Evolutionary conservation across 2,113 vertebrate species (phyloP).

Genomic region (Cyprinodon tularosa): DNA sequence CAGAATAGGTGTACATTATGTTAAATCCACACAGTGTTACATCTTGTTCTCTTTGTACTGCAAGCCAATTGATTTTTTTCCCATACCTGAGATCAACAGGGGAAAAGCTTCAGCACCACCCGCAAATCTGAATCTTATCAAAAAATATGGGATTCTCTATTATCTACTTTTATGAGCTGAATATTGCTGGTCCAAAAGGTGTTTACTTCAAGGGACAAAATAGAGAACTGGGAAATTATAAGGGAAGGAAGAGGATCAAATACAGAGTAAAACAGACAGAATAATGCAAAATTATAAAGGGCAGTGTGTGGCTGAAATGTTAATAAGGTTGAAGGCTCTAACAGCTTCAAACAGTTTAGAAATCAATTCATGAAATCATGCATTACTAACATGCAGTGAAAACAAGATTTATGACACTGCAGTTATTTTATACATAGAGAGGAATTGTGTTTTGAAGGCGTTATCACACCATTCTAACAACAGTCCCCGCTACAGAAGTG

Average conservation of each 20-base stretch:
- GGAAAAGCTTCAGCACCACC: slow-evolving; percentile 16
- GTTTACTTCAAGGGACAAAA: slow-evolving; percentile 45
- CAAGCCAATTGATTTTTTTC: slow-evolving; percentile 24
- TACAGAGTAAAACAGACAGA: not conserved
- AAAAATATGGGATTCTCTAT: slow-evolving; percentile 37
- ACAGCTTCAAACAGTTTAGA: not conserved
- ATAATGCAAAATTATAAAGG: slow-evolving; percentile 25
- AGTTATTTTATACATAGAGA: not conserved
- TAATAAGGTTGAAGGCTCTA: not conserved
- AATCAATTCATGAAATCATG: not conserved
- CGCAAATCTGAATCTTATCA: slow-evolving; percentile 42
- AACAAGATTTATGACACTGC: not conserved
- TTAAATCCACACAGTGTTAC: slow-evolving; percentile 18
- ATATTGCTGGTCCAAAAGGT: slow-evolving; percentile 39
- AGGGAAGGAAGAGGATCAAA: slow-evolving; percentile 16
- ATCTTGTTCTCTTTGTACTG: slow-evolving; percentile 35
- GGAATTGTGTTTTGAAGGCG: not conserved
- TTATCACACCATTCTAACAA: not conserved
- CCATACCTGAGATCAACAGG: slow-evolving; percentile 34
- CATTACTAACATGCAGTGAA: not conserved
- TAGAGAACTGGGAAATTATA: slow-evolving; percentile 16
- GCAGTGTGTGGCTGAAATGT: not conserved
- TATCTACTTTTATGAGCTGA: slow-evolving; percentile 24
- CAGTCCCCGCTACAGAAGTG: not conserved
- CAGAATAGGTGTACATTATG: slow-evolving; percentile 9